phyloP scores from a whole-genome alignment of 2,113 vertebrate species.

The Ceyx margarethae region DNA sequence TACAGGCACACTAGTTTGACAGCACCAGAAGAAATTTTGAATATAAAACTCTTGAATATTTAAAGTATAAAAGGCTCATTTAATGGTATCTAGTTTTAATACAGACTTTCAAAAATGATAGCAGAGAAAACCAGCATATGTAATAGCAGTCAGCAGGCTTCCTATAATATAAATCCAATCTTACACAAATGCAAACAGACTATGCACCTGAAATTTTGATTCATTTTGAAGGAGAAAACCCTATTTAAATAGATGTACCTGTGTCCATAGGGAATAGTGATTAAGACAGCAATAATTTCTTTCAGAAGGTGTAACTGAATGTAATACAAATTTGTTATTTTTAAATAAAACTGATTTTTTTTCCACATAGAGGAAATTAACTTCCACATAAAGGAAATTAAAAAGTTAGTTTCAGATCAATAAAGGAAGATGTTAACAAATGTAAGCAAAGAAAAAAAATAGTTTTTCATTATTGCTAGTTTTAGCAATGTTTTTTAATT shows the following conservation, averaged over 20 bases:
- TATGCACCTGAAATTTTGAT: slow-evolving; percentile 47
- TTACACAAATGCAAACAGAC: slow-evolving; percentile 59
- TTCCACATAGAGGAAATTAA: not conserved
- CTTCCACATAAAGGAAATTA: not conserved
- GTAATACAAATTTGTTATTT: not conserved
- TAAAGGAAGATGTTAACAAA: not conserved
- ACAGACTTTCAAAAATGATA: slow-evolving; percentile 59
- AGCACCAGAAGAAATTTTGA: slow-evolving; percentile 76
- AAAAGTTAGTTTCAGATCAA: not conserved
- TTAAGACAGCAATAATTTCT: not conserved
- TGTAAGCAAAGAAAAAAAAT: not conserved
- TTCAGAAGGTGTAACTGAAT: not conserved
- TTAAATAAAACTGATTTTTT: not conserved
- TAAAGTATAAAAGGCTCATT: slow-evolving; percentile 77
- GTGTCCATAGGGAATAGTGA: not conserved
- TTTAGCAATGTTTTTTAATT: not conserved
- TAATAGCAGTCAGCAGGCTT: slow-evolving; percentile 52
- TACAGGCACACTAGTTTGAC: slow-evolving; percentile 77
- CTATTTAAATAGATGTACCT: not conserved
- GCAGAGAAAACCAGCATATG: slow-evolving; percentile 36
- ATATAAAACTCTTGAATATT: slow-evolving; percentile 80
- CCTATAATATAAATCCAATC: slow-evolving; percentile 53
- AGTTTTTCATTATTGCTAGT: not conserved
- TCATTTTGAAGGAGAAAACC: slow-evolving; percentile 28
- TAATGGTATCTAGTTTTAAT: slow-evolving; percentile 73